phyloP scores from a whole-genome alignment of 1,140 invertebrate genomes.

The Camponotus pennsylvanicus region DNA sequence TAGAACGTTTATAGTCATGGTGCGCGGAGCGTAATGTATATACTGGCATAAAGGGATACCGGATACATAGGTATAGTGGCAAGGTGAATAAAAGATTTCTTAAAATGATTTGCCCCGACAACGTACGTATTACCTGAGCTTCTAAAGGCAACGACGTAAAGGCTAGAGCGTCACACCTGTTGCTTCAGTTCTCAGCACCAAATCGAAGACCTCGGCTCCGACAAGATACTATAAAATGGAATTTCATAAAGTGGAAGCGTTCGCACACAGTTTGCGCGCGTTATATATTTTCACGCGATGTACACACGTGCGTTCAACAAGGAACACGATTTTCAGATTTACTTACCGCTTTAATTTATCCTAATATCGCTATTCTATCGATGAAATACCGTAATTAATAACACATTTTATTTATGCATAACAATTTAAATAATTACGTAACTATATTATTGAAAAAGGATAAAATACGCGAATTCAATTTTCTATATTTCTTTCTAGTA shows the following conservation, averaged over 20 bases:
- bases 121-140: conserved; percentile 78
- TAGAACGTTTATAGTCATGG: conserved; percentile 54
- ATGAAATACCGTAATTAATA: not conserved
- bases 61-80: conserved; percentile 61
- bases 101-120: conserved; percentile 75
- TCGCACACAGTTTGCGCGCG: conserved; percentile 64
- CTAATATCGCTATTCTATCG: not conserved
- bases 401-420: not conserved
- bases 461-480: not conserved
- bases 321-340: conserved; percentile 22
- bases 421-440: not conserved
- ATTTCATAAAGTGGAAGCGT: conserved; percentile 78
- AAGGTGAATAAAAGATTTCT: conserved; percentile 77
- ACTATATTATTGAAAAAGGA: not conserved
- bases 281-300: conserved; percentile 65
- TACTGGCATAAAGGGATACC: conserved; percentile 55
- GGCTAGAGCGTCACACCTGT: conserved; percentile 82
- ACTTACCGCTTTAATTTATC: not conserved
- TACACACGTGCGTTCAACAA: conserved; percentile 27
- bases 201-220: conserved; percentile 80
- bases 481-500: not conserved
- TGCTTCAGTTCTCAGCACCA: conserved; percentile 84
- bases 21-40: conserved; percentile 47
- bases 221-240: conserved; percentile 77
- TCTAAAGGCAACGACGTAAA: conserved; percentile 72